Base-by-base conservation (phyloP, 2,113 vertebrate genomes). In the Nothobranchius furzeri region DNA sequence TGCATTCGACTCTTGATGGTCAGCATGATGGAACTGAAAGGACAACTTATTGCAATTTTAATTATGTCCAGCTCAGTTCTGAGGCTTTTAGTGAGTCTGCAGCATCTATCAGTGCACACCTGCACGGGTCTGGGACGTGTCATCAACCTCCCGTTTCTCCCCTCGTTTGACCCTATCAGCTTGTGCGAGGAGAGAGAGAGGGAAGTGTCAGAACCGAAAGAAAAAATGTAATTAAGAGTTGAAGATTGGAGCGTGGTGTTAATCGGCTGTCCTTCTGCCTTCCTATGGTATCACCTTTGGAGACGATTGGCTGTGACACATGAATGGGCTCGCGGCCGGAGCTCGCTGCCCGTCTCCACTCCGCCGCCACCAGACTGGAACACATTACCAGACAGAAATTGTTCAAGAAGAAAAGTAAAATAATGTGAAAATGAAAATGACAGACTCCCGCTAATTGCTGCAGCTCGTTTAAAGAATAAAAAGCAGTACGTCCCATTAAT, bases 221-320 rank as follows among this genome's bases (percentile, higher is more conserved):
- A 57, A 61, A 57, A 83, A 76, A 76, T 12, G 54, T 81, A 85
- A 87, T 87, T 79, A 90, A 86, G 70, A 73, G 69, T 55, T 78
- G 69, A 12, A 65, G 81, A 84, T 30, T 20, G 46, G 68, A 65
- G 79, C 74, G 61, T 64, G 68, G 60, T 64, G 70, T 84, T 92
- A 85, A 90, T 84, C 84, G 84, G 75, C 73, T 57, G 73, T 70
- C 79, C 82, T 63, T 70, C 78, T 84, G 81, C 68, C 75, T 78
- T 60, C 20, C 13, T 60, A 56, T 72, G 45, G n/a, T 56, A 63
- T 79, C 82, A 75, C 84, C 76, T 50, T 81, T 70, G 20, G 60
- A 67, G 82, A 76, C 73, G 72, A 84, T 76, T 66, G 14, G 6
- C 75, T 68, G 37, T 68, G 82, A 80, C 73, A 87, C 42, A 37